These are phyloP conservation scores for Rhyzopertha dominica DNA, from an alignment of 1,140 invertebrate genomes.

Conservation along the genomic window DNA sequence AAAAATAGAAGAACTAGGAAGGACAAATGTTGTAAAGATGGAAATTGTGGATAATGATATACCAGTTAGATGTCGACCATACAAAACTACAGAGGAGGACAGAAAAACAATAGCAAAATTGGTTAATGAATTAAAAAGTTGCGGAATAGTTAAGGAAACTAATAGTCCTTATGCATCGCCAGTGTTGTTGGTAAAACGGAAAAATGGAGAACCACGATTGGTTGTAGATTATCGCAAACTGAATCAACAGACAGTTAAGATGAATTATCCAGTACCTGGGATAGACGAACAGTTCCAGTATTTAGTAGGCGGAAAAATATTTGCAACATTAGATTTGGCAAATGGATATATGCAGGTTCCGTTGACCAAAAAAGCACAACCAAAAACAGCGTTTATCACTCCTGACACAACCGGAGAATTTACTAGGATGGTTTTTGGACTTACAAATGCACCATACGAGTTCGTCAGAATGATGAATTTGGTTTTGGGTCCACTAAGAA, in stretches of 20 bases:
- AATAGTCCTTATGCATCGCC: conserved; percentile 33
- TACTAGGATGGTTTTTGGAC: conserved; percentile 41
- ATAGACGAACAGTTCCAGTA: conserved; percentile 13
- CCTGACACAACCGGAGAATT: conserved; percentile 45
- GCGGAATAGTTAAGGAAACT: conserved; percentile 28
- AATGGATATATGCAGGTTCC: conserved; percentile 27
- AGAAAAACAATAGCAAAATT: conserved; percentile 3
- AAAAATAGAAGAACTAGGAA: neutral
- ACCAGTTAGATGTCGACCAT: neutral
- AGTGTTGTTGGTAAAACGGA: conserved; percentile 34
- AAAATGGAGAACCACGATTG: conserved; percentile 32
- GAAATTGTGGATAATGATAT: neutral
- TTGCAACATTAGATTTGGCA: conserved; percentile 26
- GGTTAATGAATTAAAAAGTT: conserved; percentile 18
- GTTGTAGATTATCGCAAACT: conserved; percentile 45
- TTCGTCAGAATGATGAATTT: conserved; percentile 33
- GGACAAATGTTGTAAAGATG: neutral
- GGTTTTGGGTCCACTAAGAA: conserved; percentile 25
- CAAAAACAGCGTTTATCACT: conserved; percentile 43
- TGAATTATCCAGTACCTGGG: conserved; percentile 23
- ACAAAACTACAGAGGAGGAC: neutral
- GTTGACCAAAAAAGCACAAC: conserved; percentile 36
- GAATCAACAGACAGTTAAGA: conserved; percentile 38
- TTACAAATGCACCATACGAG: conserved; percentile 34
- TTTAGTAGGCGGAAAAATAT: conserved; percentile 12